Evolutionary conservation across 2,888 invertebrate genomes (phyloP), one percentile per base, ranked within the genome.

Genomic region (Eristalis pertinax): DNA sequence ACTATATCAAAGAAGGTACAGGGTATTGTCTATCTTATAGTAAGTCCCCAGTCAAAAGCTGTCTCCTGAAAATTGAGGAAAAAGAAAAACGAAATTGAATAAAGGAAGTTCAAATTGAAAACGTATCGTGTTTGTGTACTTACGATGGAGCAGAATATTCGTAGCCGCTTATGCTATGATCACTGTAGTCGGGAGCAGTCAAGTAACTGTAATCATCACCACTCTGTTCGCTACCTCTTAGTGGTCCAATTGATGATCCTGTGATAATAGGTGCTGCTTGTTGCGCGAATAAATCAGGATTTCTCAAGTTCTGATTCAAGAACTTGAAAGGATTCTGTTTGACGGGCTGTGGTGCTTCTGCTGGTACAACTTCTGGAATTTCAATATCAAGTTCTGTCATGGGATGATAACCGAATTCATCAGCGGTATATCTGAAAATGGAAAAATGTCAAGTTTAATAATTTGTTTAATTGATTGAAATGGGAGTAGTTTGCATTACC

Each of bases 401-500:
- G 65, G 93, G 93, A 90, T 93, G 93, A 58, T 93, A 93, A 24
- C 93, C 93, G 58, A 92, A 91, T 88, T 93, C 93, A 89, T 93
- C 93, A 75, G 93, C 93, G 4, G 93, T 93, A 62, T 93, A 93
- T 56, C 93, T 89, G 2, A 10, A 64, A 24, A 67, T 43, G 35
- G 11, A 58, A 60, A 22, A 26, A 15, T 29, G 50, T 8, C 1
- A 7, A 19, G 19, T 19, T 50, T 2, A 8, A 2, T 50, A 3
- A 38, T 10, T 50, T 69, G 7, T 50, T 43, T 13, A 32, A 60
- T 13, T 29, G 29, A 4, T 13, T 13, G 1, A 32, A 1, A 50
- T 26, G 19, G 1, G 24, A 56, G 10, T 22, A 38, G 10, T 8
- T 19, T 60, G 8, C 38, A 4, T 68, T 76, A 83, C 79, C 88